A percentile compares a stretch with the other conserved stretches of the same genome.
These are phyloP conservation scores for Drosophila helvetica DNA, from an alignment of 2,888 invertebrate genomes.

Conservation along the genomic window DNA sequence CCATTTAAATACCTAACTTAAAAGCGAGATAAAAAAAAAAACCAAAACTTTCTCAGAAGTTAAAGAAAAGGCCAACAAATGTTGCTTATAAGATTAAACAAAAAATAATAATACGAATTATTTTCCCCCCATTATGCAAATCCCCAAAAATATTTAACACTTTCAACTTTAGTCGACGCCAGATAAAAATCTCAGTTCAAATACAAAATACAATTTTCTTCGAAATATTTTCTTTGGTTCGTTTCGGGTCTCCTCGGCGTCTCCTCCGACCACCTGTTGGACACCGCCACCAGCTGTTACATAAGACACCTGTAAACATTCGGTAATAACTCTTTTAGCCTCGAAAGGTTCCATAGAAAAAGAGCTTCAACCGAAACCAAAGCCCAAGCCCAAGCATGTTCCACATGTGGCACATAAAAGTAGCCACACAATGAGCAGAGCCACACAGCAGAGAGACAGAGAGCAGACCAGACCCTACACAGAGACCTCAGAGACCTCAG, in stretches of 20 bases:
- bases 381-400: constrained; percentile 34
- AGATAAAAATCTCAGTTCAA: constrained; percentile 17
- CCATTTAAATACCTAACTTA: too few species aligned
- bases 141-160: constrained; percentile 30
- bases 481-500: not conserved
- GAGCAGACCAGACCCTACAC: not conserved
- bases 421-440: constrained; percentile 37
- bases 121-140: constrained; percentile 21
- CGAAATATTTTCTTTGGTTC: constrained; percentile 12
- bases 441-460: constrained; percentile 26
- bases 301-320: constrained; percentile 45
- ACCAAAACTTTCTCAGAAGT: not conserved
- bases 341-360: constrained; percentile 24
- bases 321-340: constrained; percentile 33
- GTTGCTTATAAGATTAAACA: not conserved
- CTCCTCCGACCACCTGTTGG: constrained; percentile 31
- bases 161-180: constrained; percentile 11
- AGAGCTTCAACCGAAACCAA: constrained; percentile 11
- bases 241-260: not conserved
- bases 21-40: not conserved
- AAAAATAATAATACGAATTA: constrained; percentile 8
- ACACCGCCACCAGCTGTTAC: constrained; percentile 8
- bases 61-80: not conserved
- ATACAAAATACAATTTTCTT: constrained; percentile 4
- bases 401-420: constrained; percentile 31